A percentile compares a stretch with the other conserved stretches of the same genome.
phyloP scores from a whole-genome alignment of 2,797 vertebrate genomes.

The Cuculus canorus region DNA sequence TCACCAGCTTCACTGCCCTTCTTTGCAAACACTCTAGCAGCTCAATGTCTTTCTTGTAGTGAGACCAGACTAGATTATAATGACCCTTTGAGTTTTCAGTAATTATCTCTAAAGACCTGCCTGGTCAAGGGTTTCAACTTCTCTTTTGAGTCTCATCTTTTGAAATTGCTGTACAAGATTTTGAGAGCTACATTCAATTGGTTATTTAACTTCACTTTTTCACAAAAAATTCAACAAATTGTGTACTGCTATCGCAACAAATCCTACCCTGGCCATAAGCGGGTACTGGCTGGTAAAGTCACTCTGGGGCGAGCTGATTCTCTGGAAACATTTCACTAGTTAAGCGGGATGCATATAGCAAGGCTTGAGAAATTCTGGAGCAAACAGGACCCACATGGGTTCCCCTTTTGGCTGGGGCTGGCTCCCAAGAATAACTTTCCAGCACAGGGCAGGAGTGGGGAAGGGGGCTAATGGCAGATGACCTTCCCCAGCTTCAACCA shows the following conservation, averaged over 20 bases:
- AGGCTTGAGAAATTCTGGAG: not conserved
- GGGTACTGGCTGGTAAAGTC: not conserved
- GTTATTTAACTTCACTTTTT: not conserved
- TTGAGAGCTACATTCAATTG: not conserved
- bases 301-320: not conserved
- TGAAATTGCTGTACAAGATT: not conserved
- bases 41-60: too few species aligned
- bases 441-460: not conserved
- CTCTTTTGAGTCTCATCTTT: not conserved
- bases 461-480: not conserved
- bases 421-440: not conserved
- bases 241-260: not conserved
- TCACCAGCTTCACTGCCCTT: too few species aligned
- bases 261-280: not conserved
- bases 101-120: not conserved
- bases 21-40: too few species aligned
- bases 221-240: not conserved
- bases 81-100: not conserved
- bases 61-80: not conserved
- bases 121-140: not conserved
- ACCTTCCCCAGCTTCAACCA: not conserved
- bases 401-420: not conserved
- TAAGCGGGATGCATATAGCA: not conserved
- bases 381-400: not conserved
- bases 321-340: not conserved